Base-by-base conservation (phyloP, 2,888 invertebrate species). In the Aphidius colemani region DNA sequence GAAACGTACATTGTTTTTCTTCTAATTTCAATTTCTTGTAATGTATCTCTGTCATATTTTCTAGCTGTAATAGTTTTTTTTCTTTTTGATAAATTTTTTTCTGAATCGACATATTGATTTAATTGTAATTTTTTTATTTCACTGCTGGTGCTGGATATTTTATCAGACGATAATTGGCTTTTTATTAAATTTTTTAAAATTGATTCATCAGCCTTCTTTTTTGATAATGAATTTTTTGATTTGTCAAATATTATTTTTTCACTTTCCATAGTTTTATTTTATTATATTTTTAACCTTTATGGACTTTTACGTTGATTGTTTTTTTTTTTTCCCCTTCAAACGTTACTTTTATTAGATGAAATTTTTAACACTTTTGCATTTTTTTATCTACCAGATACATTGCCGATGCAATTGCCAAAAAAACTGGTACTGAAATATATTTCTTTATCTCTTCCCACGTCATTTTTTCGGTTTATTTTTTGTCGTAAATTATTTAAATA, bases 361-460 rank as follows among this genome's bases (percentile, higher is more conserved):
- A 56, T 61, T 9, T 40, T 51, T 46, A 46, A 7, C 53, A 49
- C 7, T 39, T 56, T 39, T 62, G 57, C 6, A 62, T 8, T 18
- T 41, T 50, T 30, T 11, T 3, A 58, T 69, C 62, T 8, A 49
- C 46, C 6, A 68, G 9, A 10, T 68, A 68, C 53, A 66, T 63
- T 43, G 55, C 60, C 7, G 65, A 30, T 18, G 65, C 62, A 40
- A 66, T 44, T n/a, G 18, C 41, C 7, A 59, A 53, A 62, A 65
- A 71, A 65, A 71, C 53, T 11, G 66, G 64, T n/a, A 65, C 53
- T 7, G 65, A 53, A 11, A 69, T 46, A 30, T 71, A 67, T 3
- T 50, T 49, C 61, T 67, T 69, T 58, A 70, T 59, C 0, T 70
- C 45, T 7, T 71, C 61, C 67, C 69, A 72, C 40, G 57, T 45